A percentile compares a stretch with the other conserved stretches of the same genome.
These are phyloP conservation scores for Acleris cristana DNA, from an alignment of 2,888 invertebrate species.

Conservation along the genomic window DNA sequence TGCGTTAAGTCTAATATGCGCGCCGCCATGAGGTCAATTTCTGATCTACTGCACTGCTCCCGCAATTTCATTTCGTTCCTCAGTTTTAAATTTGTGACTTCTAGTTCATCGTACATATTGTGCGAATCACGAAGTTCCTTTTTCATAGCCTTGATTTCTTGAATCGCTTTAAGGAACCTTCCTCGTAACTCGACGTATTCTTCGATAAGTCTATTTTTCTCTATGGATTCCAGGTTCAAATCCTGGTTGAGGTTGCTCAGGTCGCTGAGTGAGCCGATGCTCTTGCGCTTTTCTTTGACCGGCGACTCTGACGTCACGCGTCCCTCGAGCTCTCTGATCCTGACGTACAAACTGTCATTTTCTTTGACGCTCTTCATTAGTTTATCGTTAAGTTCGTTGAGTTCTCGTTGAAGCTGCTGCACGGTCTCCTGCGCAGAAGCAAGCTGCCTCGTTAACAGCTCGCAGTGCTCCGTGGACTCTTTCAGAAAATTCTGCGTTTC, in stretches of 20 bases:
- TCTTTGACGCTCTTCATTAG: conserved; percentile 89
- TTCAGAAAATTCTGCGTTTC: conserved; percentile 88
- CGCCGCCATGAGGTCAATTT: conserved; percentile 91
- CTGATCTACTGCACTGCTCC: conserved; percentile 87
- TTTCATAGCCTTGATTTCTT: conserved; percentile 93
- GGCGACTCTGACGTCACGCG: conserved; percentile 77
- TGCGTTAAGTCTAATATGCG: conserved; percentile 92
- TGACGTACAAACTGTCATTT: conserved; percentile 88
- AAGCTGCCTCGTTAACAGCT: conserved; percentile 86
- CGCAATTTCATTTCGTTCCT: conserved; percentile 88
- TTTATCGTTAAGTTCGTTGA: conserved; percentile 86
- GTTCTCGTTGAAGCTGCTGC: conserved; percentile 87
- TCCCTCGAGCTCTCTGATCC: conserved; percentile 89
- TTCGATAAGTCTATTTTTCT: conserved; percentile 90
- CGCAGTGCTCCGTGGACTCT: conserved; percentile 87
- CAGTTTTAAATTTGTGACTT: conserved; percentile 90
- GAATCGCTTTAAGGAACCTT: conserved; percentile 91
- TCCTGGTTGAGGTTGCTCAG: conserved; percentile 91
- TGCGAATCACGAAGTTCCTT: conserved; percentile 91
- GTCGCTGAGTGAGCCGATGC: conserved; percentile 91
- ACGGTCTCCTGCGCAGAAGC: conserved; percentile 86
- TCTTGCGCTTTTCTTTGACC: conserved; percentile 85
- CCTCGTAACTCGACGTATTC: conserved; percentile 90
- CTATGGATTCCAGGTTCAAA: conserved; percentile 88
- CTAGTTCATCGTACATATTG: conserved; percentile 90